Base-by-base conservation (phyloP, 1,140 invertebrate species). In the Musca vetustissima region DNA sequence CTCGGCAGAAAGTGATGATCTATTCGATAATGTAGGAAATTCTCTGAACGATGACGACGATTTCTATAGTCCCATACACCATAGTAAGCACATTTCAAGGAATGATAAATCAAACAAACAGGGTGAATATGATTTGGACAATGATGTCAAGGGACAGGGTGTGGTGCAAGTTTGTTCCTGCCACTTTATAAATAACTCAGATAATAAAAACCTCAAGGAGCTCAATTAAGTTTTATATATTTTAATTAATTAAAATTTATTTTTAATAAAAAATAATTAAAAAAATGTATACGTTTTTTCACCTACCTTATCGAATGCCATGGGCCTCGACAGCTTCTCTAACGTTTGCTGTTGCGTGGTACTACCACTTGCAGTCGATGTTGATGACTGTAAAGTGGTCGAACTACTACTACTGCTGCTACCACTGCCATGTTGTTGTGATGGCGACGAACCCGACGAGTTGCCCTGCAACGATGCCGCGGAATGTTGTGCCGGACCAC, bases 231-330 rank as follows among this genome's bases (percentile, higher is more conserved):
- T 19, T 19, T 19, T 9, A 52, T 19, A 19, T 52, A 6, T 52
- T 19, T 19, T 52, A 21, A n/a, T n/a, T n/a, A n/a, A n/a, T n/a
- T n/a, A n/a, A n/a, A n/a, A n/a, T 52, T 52, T 52, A 21, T 52
- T 17, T 52, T 24, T 24, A n/a, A n/a, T n/a, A n/a, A n/a, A n/a
- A n/a, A n/a, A n/a, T n/a, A n/a, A n/a, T n/a, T 55, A 55, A 55
- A 25, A 55, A 24, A 55, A 55, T 24, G 25, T 15, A 61, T 49
- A 36, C 52, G 14, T 53, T 24, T 13, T 53, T 2, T 6, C 7
- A 65, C 66, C 73, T 48, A 82, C 80, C 78, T 82, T 82, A 67
- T 82, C 80, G 64, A 82, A 82, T 17, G 79, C 78, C 79, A 80
- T 77, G 13, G 80, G 80, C 14, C 80, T 70, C 4, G 80, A 81